phyloP scores from a whole-genome alignment of 2,888 invertebrate species.

The Cremastinae sp. region DNA sequence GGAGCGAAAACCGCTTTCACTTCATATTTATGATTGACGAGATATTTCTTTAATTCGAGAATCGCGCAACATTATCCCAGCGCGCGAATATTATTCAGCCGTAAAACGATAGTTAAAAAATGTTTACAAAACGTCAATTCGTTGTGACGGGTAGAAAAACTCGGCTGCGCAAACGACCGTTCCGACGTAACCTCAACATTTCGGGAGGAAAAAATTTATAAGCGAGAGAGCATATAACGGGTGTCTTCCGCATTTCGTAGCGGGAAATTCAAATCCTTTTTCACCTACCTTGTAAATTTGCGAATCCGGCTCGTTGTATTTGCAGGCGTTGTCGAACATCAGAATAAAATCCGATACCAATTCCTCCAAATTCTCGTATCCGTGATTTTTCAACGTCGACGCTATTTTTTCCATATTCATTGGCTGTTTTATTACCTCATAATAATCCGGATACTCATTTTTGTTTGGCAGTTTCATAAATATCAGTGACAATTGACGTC shows the following conservation, averaged over 20 bases:
- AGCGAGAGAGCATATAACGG: constrained; percentile 27
- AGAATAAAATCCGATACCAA: constrained; percentile 93
- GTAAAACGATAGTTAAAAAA: background rate
- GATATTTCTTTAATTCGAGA: background rate
- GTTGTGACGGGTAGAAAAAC: constrained; percentile 17
- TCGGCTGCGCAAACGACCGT: constrained; percentile 29
- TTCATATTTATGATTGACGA: constrained; percentile 12
- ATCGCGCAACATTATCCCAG: background rate
- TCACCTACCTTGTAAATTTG: constrained; percentile 92
- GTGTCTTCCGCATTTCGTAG: constrained; percentile 12
- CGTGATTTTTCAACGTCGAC: constrained; percentile 88
- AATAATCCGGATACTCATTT: constrained; percentile 97
- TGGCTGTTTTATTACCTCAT: constrained; percentile 97
- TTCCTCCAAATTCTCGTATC: constrained; percentile 92
- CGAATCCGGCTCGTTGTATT: constrained; percentile 98
- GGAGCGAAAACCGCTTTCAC: background rate
- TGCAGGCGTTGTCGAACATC: constrained; percentile 98
- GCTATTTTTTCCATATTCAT: constrained; percentile 98
- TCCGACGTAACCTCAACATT: constrained; percentile 50
- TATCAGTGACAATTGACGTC: constrained; percentile 94
- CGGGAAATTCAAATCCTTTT: constrained; percentile 42
- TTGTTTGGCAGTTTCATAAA: constrained; percentile 97
- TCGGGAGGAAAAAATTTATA: constrained; percentile 11
- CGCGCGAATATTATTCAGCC: background rate
- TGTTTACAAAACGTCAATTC: constrained; percentile 23